Base-by-base conservation (phyloP, 2,888 invertebrate genomes). In the Alsophila aescularia region DNA sequence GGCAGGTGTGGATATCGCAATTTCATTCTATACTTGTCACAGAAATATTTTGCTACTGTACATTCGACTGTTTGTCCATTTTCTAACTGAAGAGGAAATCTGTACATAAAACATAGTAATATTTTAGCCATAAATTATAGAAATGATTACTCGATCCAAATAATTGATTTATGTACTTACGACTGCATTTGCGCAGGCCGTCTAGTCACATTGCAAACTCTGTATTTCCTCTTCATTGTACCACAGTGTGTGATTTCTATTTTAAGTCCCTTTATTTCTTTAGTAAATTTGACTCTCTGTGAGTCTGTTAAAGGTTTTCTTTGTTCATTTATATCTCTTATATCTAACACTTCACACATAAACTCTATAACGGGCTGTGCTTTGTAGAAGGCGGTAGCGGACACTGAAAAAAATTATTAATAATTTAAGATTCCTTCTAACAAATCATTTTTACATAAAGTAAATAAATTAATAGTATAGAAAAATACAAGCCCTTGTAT, bases 201-300 rank as follows among this genome's bases (percentile, higher is more conserved):
- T 54, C 99, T 93, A 0, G 99, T 99, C 2, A 99, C 99, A 91
- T 99, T 99, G 89, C 99, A 99, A 35, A 99, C 99, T 80, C 99
- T 94, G 88, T 99, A 99, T 91, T 99, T 99, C 72, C 99, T 94
- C 76, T 98, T 95, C 99, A 99, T 99, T 57, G 97, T 95, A 50
- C 99, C 99, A 90, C 99, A 99, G 85, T 99, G 99, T 13, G 99
- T 99, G 64, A 99, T 99, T 93, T 99, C 99, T 75, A 99, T 99
- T 92, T 99, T 99, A 61, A 99, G 94, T 60, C 99, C 99, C 92
- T 99, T 99, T 70, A 99, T 99, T 94, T 99, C 99, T 93, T 99
- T 99, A 70, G 99, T 99, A 91, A 99, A 99, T 91, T 99, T 99
- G 56, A 99, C 99, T 78, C 99, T 94, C 81, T 99, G 99, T 15